A percentile compares a stretch with the other conserved stretches of the same genome.
Evolutionary conservation across 2,888 invertebrate species (phyloP).

Genomic region (Phyllotreta striolata): DNA sequence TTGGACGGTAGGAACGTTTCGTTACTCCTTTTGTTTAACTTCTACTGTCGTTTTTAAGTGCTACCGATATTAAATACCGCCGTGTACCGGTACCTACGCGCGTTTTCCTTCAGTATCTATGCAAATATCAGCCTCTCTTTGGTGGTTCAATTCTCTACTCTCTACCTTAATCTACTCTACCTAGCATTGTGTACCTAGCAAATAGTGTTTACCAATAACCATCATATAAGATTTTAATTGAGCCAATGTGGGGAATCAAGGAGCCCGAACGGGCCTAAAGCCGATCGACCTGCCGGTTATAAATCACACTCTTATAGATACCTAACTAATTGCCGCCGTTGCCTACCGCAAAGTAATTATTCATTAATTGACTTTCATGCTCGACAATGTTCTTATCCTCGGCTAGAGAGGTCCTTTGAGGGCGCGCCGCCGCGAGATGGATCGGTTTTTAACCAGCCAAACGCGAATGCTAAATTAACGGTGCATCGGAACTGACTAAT

Average conservation of each 20-base stretch:
- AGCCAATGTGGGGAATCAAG: no score
- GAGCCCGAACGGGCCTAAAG: no score
- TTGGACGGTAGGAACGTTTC: slow-evolving; percentile 31
- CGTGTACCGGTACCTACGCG: background rate
- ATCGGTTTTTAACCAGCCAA: no score
- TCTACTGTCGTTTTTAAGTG: slow-evolving; percentile 25
- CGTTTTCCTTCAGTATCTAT: no score
- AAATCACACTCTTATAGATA: slow-evolving; percentile 36
- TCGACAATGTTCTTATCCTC: slow-evolving; percentile 57
- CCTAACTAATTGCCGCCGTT: slow-evolving; percentile 53
- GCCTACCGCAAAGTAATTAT: slow-evolving; percentile 51
- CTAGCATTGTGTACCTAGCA: no score
- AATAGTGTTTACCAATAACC: no score
- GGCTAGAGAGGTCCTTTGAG: slow-evolving; percentile 50
- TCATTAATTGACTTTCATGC: slow-evolving; percentile 58
- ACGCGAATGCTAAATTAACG: no score
- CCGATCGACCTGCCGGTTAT: slow-evolving; percentile 20
- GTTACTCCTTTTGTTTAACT: slow-evolving; percentile 33
- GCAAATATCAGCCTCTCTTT: no score
- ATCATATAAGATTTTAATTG: no score
- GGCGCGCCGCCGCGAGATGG: background rate
- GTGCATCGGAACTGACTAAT: no score
- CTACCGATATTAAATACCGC: slow-evolving; percentile 14
- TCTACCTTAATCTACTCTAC: no score
- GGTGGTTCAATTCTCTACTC: no score